A percentile compares a stretch with the other conserved stretches of the same genome.
phyloP scores from a whole-genome alignment of 2,888 invertebrate genomes.

The Eugnorisma glareosa region DNA sequence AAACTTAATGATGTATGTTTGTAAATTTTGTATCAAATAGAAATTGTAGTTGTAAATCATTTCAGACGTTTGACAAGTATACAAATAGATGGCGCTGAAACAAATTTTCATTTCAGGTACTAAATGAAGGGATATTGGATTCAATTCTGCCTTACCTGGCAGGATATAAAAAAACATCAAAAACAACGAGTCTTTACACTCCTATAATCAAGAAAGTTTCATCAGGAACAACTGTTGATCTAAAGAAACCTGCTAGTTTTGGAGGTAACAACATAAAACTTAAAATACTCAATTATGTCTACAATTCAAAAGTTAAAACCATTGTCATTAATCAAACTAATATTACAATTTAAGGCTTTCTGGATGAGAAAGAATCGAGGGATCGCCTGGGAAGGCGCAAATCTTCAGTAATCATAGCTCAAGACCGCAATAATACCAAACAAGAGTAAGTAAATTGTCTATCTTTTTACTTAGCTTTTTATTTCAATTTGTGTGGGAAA shows the following conservation, averaged over 20 bases:
- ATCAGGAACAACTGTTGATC: slow-evolving; percentile 77
- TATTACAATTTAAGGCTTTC: slow-evolving; percentile 77
- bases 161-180: slow-evolving; percentile 88
- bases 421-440: slow-evolving; percentile 84
- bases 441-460: slow-evolving; percentile 84
- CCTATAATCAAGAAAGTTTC: slow-evolving; percentile 90
- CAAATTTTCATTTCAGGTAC: slow-evolving; percentile 88
- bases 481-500: too few species aligned
- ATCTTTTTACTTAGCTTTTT: too few species aligned
- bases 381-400: slow-evolving; percentile 88
- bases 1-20: slow-evolving; percentile 87
- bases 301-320: too few species aligned
- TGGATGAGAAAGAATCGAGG: slow-evolving; percentile 86
- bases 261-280: slow-evolving; percentile 76
- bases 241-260: slow-evolving; percentile 89
- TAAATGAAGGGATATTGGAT: slow-evolving; percentile 95
- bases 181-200: slow-evolving; percentile 88
- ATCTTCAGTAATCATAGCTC: slow-evolving; percentile 83
- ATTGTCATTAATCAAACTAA: not conserved
- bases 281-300: not conserved
- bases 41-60: not conserved
- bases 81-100: slow-evolving; percentile 76
- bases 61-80: not conserved
- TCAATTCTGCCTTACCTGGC: slow-evolving; percentile 95
- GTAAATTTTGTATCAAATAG: not conserved